Conservation (phyloP, 2,797 vertebrate genomes). For the Sebastes cheni region DNA sequence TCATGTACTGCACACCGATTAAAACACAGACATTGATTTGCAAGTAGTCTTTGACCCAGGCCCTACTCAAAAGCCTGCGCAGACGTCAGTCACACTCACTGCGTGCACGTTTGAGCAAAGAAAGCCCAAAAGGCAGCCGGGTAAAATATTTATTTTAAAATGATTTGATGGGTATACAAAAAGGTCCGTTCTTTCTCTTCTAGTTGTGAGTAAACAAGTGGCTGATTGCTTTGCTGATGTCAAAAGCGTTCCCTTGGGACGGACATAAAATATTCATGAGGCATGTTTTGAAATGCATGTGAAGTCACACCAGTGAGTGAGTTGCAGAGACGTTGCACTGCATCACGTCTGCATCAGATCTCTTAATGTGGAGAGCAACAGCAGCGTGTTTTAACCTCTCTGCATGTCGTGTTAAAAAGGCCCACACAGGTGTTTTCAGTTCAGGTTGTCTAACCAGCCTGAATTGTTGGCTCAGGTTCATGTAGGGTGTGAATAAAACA, state of each 20-base stretch:
- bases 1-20: constrained; percentile 45
- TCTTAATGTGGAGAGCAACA: constrained; percentile 3
- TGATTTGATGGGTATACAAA: constrained; percentile 16
- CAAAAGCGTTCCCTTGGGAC: constrained; percentile 45
- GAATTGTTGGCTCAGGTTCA: background rate
- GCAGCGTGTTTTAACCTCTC: constrained; percentile 18
- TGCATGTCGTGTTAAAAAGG: constrained; percentile 16
- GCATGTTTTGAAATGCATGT: constrained; percentile 46
- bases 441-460: background rate
- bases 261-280: constrained; percentile 66
- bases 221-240: constrained; percentile 59
- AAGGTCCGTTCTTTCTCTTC: constrained; percentile 1
- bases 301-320: constrained; percentile 28
- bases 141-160: constrained; percentile 21
- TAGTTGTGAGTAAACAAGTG: constrained; percentile 62
- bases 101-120: background rate
- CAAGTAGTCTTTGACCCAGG: constrained; percentile 47
- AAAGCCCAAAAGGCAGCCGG: background rate
- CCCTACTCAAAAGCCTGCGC: background rate
- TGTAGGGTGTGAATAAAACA: background rate
- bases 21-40: constrained; percentile 61
- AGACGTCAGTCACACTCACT: constrained; percentile 29
- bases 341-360: constrained; percentile 3
- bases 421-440: background rate
- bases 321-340: constrained; percentile 18